phyloP scores from a whole-genome alignment of 2,888 invertebrate species.

The Zele albiditarsus region DNA sequence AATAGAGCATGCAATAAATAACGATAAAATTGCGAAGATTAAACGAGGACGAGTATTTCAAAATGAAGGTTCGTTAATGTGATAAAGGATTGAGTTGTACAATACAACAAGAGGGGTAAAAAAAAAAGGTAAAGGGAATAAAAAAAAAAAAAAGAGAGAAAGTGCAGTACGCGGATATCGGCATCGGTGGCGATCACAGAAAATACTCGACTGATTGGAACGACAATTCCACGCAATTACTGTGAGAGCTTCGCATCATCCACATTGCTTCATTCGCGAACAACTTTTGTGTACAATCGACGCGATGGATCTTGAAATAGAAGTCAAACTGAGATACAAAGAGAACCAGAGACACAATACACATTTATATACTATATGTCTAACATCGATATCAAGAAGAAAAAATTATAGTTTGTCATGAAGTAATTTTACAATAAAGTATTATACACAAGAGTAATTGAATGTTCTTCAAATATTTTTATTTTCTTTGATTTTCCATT shows the following conservation, averaged over 20 bases:
- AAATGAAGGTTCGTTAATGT: slow-evolving; percentile 17
- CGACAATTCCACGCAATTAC: slow-evolving; percentile 68
- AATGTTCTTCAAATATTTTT: neutral
- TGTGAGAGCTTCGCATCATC: slow-evolving; percentile 50
- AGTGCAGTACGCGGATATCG: slow-evolving; percentile 22
- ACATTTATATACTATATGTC: slow-evolving; percentile 34
- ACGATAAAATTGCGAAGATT: slow-evolving; percentile 1
- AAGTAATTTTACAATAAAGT: neutral
- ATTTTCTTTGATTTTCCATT: slow-evolving; percentile 37
- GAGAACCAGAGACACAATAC: slow-evolving; percentile 35
- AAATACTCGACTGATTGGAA: slow-evolving; percentile 64
- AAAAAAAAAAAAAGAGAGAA: neutral
- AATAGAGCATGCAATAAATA: neutral
- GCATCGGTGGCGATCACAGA: slow-evolving; percentile 46
- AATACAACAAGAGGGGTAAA: neutral
- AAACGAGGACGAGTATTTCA: neutral
- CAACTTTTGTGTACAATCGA: slow-evolving; percentile 47
- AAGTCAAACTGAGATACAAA: slow-evolving; percentile 45
- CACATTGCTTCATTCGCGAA: slow-evolving; percentile 47
- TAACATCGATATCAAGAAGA: neutral
- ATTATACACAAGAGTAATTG: neutral
- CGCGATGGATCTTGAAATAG: slow-evolving; percentile 60
- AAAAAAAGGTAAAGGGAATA: too few relatives aligned
- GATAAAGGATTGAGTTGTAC: slow-evolving; percentile 4
- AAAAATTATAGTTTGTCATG: neutral